Evolutionary conservation across 2,113 vertebrate species (phyloP).

Genomic region (Cavia porcellus): DNA sequence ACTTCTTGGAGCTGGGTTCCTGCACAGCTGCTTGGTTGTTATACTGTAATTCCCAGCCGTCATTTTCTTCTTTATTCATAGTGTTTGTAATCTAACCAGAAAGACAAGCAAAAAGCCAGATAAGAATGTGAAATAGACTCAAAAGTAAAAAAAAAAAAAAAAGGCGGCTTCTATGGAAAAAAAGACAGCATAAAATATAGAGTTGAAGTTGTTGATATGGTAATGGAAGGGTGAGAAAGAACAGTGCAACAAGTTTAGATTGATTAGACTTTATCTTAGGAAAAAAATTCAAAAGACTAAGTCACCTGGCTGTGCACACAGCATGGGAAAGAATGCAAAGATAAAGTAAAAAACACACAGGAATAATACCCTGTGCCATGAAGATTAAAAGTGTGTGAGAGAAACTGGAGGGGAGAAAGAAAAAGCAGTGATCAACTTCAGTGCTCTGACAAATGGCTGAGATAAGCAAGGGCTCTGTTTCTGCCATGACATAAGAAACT

Average conservation of each 20-base stretch:
- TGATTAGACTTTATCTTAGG: not conserved
- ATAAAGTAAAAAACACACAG: not conserved
- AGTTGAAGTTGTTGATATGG: too few species aligned
- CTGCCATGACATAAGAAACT: not conserved
- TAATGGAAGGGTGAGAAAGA: not conserved
- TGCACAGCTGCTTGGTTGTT: too few species aligned
- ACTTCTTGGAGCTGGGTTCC: too few species aligned
- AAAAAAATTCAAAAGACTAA: not conserved
- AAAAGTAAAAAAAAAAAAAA: not conserved
- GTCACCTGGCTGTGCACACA: not conserved
- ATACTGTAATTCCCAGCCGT: not conserved
- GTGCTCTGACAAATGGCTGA: too few species aligned
- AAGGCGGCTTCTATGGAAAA: not conserved
- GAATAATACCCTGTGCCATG: not conserved
- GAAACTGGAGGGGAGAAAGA: not conserved
- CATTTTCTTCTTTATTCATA: not conserved
- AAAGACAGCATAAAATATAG: too few species aligned
- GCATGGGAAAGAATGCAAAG: not conserved
- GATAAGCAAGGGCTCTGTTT: not conserved
- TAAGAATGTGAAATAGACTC: not conserved
- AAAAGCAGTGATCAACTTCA: not conserved
- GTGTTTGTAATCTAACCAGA: not conserved
- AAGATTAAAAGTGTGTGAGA: not conserved
- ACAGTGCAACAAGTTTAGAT: not conserved
- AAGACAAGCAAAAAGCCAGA: not conserved